Evolutionary conservation across 2,797 vertebrate species (phyloP).

Genomic region (Luscinia megarhynchos): DNA sequence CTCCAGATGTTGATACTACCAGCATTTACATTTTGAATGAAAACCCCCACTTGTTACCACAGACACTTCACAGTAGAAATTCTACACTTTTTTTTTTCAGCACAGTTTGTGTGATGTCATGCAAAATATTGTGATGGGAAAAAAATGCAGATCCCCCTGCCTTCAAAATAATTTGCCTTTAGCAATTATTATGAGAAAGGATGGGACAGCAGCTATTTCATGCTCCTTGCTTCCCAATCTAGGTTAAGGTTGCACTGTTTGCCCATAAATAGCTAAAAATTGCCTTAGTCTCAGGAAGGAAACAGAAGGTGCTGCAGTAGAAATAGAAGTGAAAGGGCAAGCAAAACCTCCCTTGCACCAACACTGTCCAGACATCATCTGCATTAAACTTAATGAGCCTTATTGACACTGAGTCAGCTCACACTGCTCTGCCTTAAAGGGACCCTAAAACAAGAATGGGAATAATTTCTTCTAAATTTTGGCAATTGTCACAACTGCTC

Average conservation of each 20-base stretch:
- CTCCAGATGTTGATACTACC: slow-evolving; percentile 74
- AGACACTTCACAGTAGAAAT: slow-evolving; percentile 12
- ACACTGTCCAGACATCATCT: neutral
- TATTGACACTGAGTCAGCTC: slow-evolving; percentile 4
- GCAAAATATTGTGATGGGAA: neutral
- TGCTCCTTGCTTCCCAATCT: neutral
- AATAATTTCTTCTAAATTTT: neutral
- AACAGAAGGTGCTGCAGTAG: neutral
- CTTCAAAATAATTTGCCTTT: neutral
- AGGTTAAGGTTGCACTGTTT: neutral
- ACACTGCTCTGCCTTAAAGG: neutral
- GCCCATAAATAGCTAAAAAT: neutral
- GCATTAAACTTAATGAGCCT: slow-evolving; percentile 8
- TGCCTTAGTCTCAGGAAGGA: neutral
- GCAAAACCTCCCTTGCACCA: neutral
- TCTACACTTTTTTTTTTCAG: neutral
- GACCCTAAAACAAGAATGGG: slow-evolving; percentile 5
- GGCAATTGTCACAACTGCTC: neutral
- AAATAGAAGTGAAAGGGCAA: neutral
- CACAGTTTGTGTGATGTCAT: slow-evolving; percentile 16
- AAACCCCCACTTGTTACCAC: slow-evolving; percentile 9
- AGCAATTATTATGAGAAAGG: neutral
- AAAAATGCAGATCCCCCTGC: neutral
- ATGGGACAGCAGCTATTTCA: neutral
- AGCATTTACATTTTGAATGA: slow-evolving; percentile 48